Conservation (phyloP, 2,113 vertebrate species). For the Pardalotus punctatus region DNA sequence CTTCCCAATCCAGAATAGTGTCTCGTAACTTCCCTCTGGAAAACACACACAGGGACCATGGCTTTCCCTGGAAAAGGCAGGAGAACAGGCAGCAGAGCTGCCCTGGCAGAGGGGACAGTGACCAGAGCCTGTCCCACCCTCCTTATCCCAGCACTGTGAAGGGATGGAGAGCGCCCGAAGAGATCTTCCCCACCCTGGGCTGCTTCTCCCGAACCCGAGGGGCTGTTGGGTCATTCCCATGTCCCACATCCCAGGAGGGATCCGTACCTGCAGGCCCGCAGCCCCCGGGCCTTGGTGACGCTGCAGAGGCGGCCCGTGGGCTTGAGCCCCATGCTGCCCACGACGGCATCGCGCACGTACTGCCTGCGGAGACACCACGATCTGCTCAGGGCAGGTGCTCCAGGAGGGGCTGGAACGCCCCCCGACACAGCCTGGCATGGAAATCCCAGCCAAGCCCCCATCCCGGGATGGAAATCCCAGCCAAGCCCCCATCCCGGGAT, state of each 20-base stretch:
- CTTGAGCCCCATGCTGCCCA: constrained; percentile 96
- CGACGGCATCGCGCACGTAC: constrained; percentile 89
- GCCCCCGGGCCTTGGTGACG: constrained; percentile 87
- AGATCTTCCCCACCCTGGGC: neutral
- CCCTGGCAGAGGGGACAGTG: neutral
- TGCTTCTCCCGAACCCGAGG: neutral
- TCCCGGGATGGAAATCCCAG: too few species aligned
- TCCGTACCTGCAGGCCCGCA: constrained; percentile 86
- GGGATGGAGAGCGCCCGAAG: neutral
- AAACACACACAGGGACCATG: neutral
- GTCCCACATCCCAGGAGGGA: rapidly evolving
- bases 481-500: neutral
- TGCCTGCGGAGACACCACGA: constrained; percentile 70
- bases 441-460: neutral
- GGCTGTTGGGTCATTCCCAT: neutral
- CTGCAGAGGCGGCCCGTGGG: constrained; percentile 89
- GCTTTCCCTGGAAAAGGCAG: neutral
- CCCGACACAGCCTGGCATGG: rapidly evolving
- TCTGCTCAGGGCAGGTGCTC: neutral
- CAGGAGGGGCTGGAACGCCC: rapidly evolving
- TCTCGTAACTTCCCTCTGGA: constrained; percentile 89
- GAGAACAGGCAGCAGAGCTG: neutral
- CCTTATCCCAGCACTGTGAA: neutral
- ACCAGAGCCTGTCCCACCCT: neutral
- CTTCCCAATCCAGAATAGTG: constrained; percentile 97